Evolutionary conservation across 2,888 invertebrate species (phyloP).

Genomic region (Eupithecia dodoneata): DNA sequence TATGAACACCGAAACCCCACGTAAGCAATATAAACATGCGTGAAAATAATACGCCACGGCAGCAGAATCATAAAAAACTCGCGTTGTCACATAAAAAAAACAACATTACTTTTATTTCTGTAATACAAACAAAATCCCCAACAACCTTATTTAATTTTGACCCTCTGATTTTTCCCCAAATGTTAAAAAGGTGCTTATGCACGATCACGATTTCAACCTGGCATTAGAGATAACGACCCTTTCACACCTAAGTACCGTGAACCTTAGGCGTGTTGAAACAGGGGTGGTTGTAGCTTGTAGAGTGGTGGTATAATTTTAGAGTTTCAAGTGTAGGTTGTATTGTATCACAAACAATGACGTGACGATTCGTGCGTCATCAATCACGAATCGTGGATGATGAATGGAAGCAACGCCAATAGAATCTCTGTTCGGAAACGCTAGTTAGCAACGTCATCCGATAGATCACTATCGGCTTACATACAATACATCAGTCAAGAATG

Average conservation of each 20-base stretch:
- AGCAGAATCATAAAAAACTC: neutral
- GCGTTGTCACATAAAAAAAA: slow-evolving; percentile 3
- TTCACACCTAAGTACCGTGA: slow-evolving; percentile 22
- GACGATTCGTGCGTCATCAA: slow-evolving; percentile 55
- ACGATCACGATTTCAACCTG: slow-evolving; percentile 45
- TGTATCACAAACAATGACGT: slow-evolving; percentile 58
- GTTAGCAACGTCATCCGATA: slow-evolving; percentile 37
- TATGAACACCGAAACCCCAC: neutral
- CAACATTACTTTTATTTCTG: slow-evolving; percentile 17
- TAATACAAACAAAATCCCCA: slow-evolving; percentile 23
- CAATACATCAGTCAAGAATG: slow-evolving; percentile 5
- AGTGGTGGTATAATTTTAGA: slow-evolving; percentile 14
- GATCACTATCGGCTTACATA: slow-evolving; percentile 23
- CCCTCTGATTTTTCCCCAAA: slow-evolving; percentile 32
- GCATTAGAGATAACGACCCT: slow-evolving; percentile 38
- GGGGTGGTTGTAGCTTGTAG: slow-evolving; percentile 17
- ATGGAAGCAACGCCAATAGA: slow-evolving; percentile 46
- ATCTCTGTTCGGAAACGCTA: slow-evolving; percentile 46
- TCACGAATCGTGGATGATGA: slow-evolving; percentile 57
- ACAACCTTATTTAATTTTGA: slow-evolving; percentile 22
- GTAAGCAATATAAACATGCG: slow-evolving; percentile 8
- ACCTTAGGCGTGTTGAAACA: slow-evolving; percentile 20
- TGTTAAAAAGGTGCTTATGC: slow-evolving; percentile 42
- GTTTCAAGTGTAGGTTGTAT: slow-evolving; percentile 38
- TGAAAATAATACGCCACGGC: neutral